Conservation (phyloP, 2,888 invertebrate species). For the Noctua comes region DNA sequence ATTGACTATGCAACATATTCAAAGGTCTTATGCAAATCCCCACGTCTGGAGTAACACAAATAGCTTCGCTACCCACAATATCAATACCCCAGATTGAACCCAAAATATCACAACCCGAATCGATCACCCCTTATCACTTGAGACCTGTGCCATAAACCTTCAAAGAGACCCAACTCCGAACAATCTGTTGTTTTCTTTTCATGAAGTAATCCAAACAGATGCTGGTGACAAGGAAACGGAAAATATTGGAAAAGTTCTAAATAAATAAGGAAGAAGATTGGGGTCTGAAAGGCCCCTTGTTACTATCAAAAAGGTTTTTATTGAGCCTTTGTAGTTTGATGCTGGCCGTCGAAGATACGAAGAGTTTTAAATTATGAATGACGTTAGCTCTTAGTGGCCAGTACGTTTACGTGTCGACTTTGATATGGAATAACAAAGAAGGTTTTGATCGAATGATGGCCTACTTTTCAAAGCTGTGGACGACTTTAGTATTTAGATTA, state of each 20-base stretch:
- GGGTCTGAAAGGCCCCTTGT: constrained; percentile 44
- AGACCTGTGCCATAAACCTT: constrained; percentile 32
- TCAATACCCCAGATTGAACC: neutral
- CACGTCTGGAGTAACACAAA: constrained; percentile 7
- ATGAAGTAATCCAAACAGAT: constrained; percentile 71
- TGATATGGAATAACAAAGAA: neutral
- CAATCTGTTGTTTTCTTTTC: constrained; percentile 61
- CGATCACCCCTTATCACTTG: constrained; percentile 42
- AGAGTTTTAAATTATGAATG: constrained; percentile 62
- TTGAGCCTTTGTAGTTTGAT: constrained; percentile 52
- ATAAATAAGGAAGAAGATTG: constrained; percentile 67
- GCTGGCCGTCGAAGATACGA: constrained; percentile 17
- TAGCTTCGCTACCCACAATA: constrained; percentile 8
- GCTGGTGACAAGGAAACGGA: constrained; percentile 70
- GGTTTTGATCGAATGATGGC: neutral
- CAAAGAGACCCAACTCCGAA: constrained; percentile 43
- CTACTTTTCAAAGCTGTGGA: neutral
- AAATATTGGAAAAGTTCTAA: constrained; percentile 81
- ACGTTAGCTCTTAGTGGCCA: constrained; percentile 46
- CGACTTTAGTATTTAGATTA: neutral
- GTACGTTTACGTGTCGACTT: constrained; percentile 20
- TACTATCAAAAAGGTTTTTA: constrained; percentile 59
- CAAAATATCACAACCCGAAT: constrained; percentile 29
- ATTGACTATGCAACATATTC: neutral
- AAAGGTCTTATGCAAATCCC: constrained; percentile 22